A percentile compares a stretch with the other conserved stretches of the same genome.
Evolutionary conservation across 2,797 vertebrate genomes (phyloP).

Genomic region (Onychomys torridus): DNA sequence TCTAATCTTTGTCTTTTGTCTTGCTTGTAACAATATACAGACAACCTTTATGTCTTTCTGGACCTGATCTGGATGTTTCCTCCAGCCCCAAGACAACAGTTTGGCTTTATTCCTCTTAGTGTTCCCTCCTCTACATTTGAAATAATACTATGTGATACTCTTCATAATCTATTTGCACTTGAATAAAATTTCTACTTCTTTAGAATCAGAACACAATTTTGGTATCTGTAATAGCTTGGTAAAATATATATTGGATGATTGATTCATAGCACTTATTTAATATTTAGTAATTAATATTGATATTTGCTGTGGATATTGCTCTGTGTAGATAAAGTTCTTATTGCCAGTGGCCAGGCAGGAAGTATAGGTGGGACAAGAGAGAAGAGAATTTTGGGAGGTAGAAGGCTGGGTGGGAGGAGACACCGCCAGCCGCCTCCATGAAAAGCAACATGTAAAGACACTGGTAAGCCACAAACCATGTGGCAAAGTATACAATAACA

Average conservation of each 20-base stretch:
- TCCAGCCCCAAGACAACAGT: neutral
- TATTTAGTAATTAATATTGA: neutral
- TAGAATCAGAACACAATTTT: neutral
- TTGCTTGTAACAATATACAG: too few relatives aligned
- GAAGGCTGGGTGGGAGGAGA: too few relatives aligned
- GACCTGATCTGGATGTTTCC: neutral
- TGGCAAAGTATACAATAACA: too few relatives aligned
- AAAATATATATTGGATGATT: neutral
- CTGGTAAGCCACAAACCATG: too few relatives aligned
- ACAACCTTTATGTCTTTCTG: neutral
- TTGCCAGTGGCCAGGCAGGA: too few relatives aligned
- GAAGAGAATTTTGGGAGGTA: too few relatives aligned
- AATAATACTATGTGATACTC: neutral
- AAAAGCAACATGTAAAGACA: too few relatives aligned
- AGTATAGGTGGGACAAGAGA: too few relatives aligned
- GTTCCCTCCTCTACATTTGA: neutral
- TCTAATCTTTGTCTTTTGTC: neutral
- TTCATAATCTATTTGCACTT: neutral
- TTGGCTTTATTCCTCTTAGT: neutral
- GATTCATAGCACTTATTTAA: constrained; percentile 1
- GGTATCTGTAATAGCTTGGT: neutral
- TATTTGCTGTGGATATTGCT: too few relatives aligned
- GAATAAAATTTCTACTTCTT: neutral
- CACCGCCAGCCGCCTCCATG: too few relatives aligned
- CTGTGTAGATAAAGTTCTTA: too few relatives aligned